These are phyloP conservation scores for Sinodicranocentrus sp. DNA, from an alignment of 2,888 invertebrate genomes.

Conservation along the genomic window DNA sequence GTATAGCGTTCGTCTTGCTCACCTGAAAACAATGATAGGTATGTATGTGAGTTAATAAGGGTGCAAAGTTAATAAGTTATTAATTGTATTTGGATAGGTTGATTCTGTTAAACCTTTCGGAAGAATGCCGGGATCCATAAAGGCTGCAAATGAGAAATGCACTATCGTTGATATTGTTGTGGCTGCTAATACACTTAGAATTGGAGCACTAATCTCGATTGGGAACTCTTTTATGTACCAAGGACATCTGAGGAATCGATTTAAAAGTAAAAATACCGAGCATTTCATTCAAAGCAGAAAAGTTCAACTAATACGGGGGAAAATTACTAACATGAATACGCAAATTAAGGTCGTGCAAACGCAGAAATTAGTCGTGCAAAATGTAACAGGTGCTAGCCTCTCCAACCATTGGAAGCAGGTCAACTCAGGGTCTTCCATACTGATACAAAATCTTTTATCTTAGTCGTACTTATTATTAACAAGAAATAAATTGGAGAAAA, in stretches of 20 bases:
- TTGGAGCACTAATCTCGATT: neutral
- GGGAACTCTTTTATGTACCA: constrained; percentile 16
- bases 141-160: constrained; percentile 41
- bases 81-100: neutral
- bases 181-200: neutral
- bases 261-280: neutral
- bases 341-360: constrained; percentile 15
- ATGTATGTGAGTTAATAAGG: too few relatives aligned
- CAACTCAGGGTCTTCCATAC: too few relatives aligned
- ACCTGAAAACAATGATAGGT: neutral
- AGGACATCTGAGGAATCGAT: constrained; percentile 29
- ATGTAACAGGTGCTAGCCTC: neutral
- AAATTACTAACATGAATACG: constrained; percentile 28
- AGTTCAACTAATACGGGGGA: neutral
- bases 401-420: neutral
- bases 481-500: too few relatives aligned
- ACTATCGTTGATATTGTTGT: neutral
- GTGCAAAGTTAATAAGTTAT: too few relatives aligned
- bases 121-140: constrained; percentile 51
- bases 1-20: neutral
- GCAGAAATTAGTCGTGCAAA: neutral
- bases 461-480: too few relatives aligned
- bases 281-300: neutral
- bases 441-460: too few relatives aligned
- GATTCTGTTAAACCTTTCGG: neutral